Base-by-base conservation (phyloP, 2,113 vertebrate species). In the Colistium nudipinnis region DNA sequence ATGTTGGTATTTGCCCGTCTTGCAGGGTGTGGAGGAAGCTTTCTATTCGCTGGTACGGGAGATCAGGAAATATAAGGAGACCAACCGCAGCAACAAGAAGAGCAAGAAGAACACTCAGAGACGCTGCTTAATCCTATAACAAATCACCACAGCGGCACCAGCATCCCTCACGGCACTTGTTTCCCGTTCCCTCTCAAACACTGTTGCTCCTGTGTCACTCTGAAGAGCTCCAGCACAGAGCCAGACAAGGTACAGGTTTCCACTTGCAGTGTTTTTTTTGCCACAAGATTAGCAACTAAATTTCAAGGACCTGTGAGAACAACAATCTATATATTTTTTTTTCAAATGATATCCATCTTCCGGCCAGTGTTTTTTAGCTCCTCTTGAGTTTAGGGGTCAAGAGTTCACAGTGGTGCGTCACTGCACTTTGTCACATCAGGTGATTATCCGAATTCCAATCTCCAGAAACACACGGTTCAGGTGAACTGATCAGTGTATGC, bases 11-110 rank as follows among this genome's bases (percentile, higher is more conserved):
- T 11, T 59, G 4, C 44, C 45, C 73, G 1, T 69, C 2, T 68
- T 70, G 31, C 80, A 95, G 94, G 94, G 94, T 20, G 94, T 95
- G 31, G 94, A 95, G 64, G 94, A 95, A 66, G 94, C 94, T 1
- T 95, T 95, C 70, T 95, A 95, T 75, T 95, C 94, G 2, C 87
- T 95, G n/a, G 94, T 95, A n/a, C 88, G 94, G 47, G 94, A 95
- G 83, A 95, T 95, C 64, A 91, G 94, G 75, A 91, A 83, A 82
- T 94, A 95, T 66, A 95, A 95, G 81, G 94, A 95, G 87, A 94
- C 93, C 60, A 93, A 94, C 81, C 93, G 93, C 90, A 95, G 93
- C 77, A 94, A 93, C 76, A 94, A 94, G 85, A 95, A 95, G 91
- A 94, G 92, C 90, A 94, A 94, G 88, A 95, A 95, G 76, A 93